Base-by-base conservation (phyloP, 2,797 vertebrate genomes). In the Leuciscus waleckii region DNA sequence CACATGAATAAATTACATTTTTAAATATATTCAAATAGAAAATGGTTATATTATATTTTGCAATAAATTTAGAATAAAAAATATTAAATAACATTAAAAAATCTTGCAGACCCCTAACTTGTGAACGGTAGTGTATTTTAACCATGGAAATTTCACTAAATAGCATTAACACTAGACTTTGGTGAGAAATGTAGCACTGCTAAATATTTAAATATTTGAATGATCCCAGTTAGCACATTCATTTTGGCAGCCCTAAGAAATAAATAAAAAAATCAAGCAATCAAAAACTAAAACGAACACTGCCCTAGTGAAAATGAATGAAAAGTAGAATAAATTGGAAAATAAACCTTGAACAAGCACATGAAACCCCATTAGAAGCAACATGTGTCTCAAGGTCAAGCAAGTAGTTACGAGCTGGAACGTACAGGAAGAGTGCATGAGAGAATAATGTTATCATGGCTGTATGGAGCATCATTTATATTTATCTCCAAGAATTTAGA, bases 391-490 rank as follows among this genome's bases (percentile, higher is more conserved):
- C 37, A 32, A 63, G 77, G 14, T 41, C 76, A 63, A 2, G 2
- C 13, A 77, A 23, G 35, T 58, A 17, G 19, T 13, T 39, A 58
- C 11, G 56, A 65, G 16, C n/a, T 7, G 9, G 58, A 63, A 29
- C 2, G 1, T 29, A 46, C 46, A 63, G 37, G n/a, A 78, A 43
- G 23, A 29, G 1, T 43, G 29, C 26, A 65, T 32, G 37, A 19
- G 2, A 49, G 8, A 37, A 63, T n/a, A 63, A 56, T 81, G 32
- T 74, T 81, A 85, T 49, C 41, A 81, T 51, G 17, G 10, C 35
- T n/a, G 23, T 73, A 81, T 54, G 37, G 32, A 58, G 9, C 46
- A 32, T 76, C 13, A 79, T 78, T 23, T 14, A 65, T 46, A 46
- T 46, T 67, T 79, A 7, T 43, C 54, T 61, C 76, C n/a, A 10